Base-by-base conservation (phyloP, 2,888 invertebrate species). In the Stegophylla sp. region DNA sequence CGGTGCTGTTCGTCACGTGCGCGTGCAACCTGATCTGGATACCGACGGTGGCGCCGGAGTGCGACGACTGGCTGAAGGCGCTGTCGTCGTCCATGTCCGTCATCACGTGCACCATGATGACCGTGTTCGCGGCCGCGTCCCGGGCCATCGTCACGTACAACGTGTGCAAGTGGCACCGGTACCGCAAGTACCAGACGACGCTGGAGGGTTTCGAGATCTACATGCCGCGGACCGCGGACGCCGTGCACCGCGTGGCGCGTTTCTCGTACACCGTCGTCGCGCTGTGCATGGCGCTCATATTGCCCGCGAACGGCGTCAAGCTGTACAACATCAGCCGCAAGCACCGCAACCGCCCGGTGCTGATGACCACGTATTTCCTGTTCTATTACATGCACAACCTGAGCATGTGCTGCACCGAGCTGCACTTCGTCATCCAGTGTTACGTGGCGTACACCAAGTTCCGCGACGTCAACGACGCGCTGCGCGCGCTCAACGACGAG, bases 311-410 rank as follows among this genome's bases (percentile, higher is more conserved):
- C 12, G 9, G 43, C 20, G 15, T 51, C 17, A 75, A 71, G 43
- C 26, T 82, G 12, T 82, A 63, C 26, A 71, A 28, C 20, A 43
- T 76, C n/a, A n/a, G n/a, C n/a, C n/a, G n/a, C n/a, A n/a, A n/a
- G n/a, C n/a, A 69, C 20, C 34, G 26, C 26, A 76, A 64, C 20
- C 75, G 71, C n/a, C n/a, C n/a, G n/a, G n/a, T n/a, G n/a, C 71
- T 69, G 26, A 34, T 82, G 63, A 75, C 72, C 1, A 41, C 67
- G 23, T 56, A 73, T 17, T 20, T 82, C 3, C 67, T 64, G 1
- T 43, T 66, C 34, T 66, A 79, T 66, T 82, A 76, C 45, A 66
- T 71, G 15, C 73, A 82, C 28, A 82, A 77, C 45, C 48, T 82
- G n/a, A 72, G 71, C 34, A 45, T 53, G 13, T 73, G 76, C 9